Percentiles rank a stretch among this genome's conserved stretches.
Evolutionary conservation across 2,113 vertebrate genomes (phyloP).

Genomic region (Sylvilagus bachmani): DNA sequence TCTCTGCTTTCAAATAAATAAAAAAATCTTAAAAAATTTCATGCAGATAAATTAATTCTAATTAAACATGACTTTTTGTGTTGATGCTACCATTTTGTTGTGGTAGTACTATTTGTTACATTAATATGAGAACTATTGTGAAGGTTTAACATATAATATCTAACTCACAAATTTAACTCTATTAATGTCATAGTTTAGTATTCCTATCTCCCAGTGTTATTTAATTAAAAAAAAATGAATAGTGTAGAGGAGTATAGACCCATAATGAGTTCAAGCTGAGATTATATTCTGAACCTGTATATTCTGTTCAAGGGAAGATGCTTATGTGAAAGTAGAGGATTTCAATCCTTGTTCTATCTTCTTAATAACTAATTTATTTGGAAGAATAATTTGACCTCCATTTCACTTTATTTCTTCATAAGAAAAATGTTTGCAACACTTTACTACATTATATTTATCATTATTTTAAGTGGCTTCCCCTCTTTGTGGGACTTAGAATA

Average conservation of each 20-base stretch:
- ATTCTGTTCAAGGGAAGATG: neutral
- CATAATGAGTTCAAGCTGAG: neutral
- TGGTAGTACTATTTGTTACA: slow-evolving; percentile 20
- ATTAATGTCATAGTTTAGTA: slow-evolving; percentile 15
- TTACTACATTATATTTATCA: neutral
- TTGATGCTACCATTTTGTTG: slow-evolving; percentile 45
- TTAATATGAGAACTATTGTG: neutral
- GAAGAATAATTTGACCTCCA: neutral
- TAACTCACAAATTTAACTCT: neutral
- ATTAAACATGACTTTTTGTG: slow-evolving; percentile 65
- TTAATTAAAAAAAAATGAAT: neutral
- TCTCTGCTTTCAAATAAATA: too few relatives aligned
- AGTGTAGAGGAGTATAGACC: neutral
- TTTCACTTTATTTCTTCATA: neutral
- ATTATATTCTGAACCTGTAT: neutral
- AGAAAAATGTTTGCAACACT: neutral
- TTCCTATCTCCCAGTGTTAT: neutral
- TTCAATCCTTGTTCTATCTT: neutral
- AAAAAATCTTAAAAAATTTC: neutral
- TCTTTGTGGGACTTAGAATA: neutral
- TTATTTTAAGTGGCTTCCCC: neutral
- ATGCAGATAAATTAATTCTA: slow-evolving; percentile 57
- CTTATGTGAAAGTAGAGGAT: neutral
- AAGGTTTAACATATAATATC: slow-evolving; percentile 8
- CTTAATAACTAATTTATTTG: neutral